Base-by-base conservation (phyloP, 2,888 invertebrate species). In the Sarcophaga caerulescens region DNA sequence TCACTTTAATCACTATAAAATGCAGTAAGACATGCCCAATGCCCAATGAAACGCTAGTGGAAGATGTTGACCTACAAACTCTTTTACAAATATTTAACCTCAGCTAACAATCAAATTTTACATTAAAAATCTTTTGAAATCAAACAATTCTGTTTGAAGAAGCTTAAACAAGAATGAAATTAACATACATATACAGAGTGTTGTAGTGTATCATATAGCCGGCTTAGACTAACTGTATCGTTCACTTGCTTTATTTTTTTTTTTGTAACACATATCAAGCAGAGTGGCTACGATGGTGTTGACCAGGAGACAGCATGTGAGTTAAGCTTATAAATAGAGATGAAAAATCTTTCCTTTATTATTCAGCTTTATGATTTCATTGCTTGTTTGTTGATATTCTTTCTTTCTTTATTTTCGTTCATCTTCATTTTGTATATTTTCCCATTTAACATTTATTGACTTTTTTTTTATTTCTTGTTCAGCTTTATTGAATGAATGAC, bases 401-500 rank as follows among this genome's bases (percentile, higher is more conserved):
- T 66, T 74, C 17, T 84, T 45, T 68, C n/a, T 69, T 77, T 60
- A 69, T 21, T 45, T 57, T 65, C 14, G 47, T 57, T 8, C 52
- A 19, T 44, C 19, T 8, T 75, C 21, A 60, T 71, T 76, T 66
- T 59, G 78, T 69, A 63, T 52, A 63, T 83, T 70, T 84, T 76
- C 45, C 75, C 59, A 63, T 83, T 70, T 84, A 73, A 25, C 71
- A 84, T 79, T 66, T 84, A 84, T 84, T 84, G 75, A 84, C 84
- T 52, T 75, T 81, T 78, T 76, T 60, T 60, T 4, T 60, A 21
- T 0, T n/a, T 60, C 4, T 52, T 52, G 52, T 5, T 65, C n/a
- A 81, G 81, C 73, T 52, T 17, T 81, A 78, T 86, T 86, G 81
- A 86, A 86, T 81, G 82, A 84, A 81, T 84, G 82, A 81, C 84